Conservation (phyloP, 2,113 vertebrate species). For the Petrocephalus microphthalmus region DNA sequence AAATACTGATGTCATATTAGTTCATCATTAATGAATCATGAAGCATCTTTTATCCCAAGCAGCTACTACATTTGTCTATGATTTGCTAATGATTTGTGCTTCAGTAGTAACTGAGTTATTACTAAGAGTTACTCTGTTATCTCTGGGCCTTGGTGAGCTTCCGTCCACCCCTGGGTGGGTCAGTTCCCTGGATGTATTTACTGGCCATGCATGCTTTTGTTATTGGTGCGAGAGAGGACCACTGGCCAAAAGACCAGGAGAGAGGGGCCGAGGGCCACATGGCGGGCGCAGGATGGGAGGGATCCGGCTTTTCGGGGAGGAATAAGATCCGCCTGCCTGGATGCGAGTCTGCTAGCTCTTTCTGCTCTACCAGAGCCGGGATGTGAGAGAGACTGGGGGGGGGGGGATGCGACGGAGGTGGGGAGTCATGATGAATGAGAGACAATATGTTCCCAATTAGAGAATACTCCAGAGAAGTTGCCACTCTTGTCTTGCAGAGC, state of each 20-base stretch:
- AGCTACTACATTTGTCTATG: neutral
- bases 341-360: neutral
- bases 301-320: conserved; percentile 8
- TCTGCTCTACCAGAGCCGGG: neutral
- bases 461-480: neutral
- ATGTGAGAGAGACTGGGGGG: neutral
- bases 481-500: conserved; percentile 14
- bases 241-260: conserved; percentile 33
- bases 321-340: neutral
- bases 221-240: conserved; percentile 43
- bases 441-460: conserved; percentile 17
- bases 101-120: conserved; percentile 36
- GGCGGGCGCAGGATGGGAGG: conserved; percentile 33
- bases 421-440: conserved; percentile 4
- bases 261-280: conserved; percentile 22
- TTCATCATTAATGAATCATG: neutral
- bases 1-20: neutral
- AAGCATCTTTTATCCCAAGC: neutral
- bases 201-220: conserved; percentile 46
- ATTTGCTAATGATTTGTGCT: neutral
- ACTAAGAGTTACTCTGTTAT: conserved; percentile 55
- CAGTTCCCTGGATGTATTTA: conserved; percentile 59
- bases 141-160: conserved; percentile 49
- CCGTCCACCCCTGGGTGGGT: conserved; percentile 46
- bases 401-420: neutral